Evolutionary conservation across 2,888 invertebrate species (phyloP).

Genomic region (Eupeodes latifasciatus): DNA sequence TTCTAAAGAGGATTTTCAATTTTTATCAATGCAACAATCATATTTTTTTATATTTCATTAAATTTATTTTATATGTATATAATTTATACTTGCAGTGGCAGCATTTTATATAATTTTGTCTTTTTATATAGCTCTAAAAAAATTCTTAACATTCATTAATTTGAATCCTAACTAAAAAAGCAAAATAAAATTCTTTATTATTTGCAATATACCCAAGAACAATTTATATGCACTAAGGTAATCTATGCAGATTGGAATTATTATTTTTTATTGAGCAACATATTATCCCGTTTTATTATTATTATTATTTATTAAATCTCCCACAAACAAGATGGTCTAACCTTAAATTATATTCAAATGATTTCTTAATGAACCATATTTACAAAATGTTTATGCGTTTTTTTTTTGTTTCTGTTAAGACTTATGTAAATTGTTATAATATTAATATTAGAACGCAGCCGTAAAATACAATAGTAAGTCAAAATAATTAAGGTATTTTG

Average conservation of each 20-base stretch:
- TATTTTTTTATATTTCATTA: slow-evolving; percentile 9
- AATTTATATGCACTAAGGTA: neutral
- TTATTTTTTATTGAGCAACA: slow-evolving; percentile 56
- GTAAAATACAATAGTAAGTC: slow-evolving; percentile 12
- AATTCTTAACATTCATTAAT: slow-evolving; percentile 35
- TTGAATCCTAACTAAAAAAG: slow-evolving; percentile 54
- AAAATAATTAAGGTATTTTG: neutral
- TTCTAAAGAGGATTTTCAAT: neutral
- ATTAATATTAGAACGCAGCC: slow-evolving; percentile 1
- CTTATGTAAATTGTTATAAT: neutral
- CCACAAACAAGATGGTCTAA: neutral
- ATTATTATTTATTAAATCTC: neutral
- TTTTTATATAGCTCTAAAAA: slow-evolving; percentile 49
- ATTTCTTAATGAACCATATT: slow-evolving; percentile 57
- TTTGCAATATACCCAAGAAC: neutral
- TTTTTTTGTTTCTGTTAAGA: slow-evolving; percentile 3
- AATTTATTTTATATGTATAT: slow-evolving; percentile 12
- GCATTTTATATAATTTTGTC: slow-evolving; percentile 48
- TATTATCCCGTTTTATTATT: neutral
- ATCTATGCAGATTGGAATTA: slow-evolving; percentile 41
- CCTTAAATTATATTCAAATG: slow-evolving; percentile 35
- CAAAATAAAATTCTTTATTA: neutral
- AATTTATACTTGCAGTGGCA: slow-evolving; percentile 49
- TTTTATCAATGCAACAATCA: neutral
- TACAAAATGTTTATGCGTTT: slow-evolving; percentile 48